phyloP scores from a whole-genome alignment of 2,888 invertebrate species.

The Tinea trinotella region DNA sequence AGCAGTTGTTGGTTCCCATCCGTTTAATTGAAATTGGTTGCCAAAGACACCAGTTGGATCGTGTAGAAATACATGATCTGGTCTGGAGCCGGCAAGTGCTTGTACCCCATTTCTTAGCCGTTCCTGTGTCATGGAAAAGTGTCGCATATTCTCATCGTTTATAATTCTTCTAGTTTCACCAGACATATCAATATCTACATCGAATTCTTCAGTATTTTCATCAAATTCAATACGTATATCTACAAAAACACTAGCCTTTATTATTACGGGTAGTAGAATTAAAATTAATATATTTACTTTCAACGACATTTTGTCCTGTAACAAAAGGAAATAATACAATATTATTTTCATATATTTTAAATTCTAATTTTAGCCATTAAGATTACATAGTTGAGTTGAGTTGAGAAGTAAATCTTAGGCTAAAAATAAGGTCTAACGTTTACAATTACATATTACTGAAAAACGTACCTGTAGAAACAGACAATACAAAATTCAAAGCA shows the following conservation, averaged over 20 bases:
- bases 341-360: no score
- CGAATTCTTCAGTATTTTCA: background rate
- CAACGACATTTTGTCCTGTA: no score
- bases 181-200: no score
- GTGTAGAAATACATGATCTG: background rate
- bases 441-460: no score
- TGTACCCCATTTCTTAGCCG: background rate
- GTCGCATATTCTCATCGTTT: background rate
- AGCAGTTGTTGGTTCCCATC: background rate
- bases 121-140: background rate
- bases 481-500: no score
- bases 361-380: no score
- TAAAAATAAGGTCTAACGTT: no score
- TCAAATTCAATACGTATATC: background rate
- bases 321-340: no score
- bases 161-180: background rate
- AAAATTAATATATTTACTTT: background rate
- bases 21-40: background rate
- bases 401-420: no score
- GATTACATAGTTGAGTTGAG: no score
- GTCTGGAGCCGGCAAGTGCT: background rate
- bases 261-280: background rate
- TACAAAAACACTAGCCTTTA: background rate
- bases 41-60: background rate
- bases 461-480: no score